Evolutionary conservation across 2,113 vertebrate species (phyloP).

Genomic region (Tachycineta bicolor): DNA sequence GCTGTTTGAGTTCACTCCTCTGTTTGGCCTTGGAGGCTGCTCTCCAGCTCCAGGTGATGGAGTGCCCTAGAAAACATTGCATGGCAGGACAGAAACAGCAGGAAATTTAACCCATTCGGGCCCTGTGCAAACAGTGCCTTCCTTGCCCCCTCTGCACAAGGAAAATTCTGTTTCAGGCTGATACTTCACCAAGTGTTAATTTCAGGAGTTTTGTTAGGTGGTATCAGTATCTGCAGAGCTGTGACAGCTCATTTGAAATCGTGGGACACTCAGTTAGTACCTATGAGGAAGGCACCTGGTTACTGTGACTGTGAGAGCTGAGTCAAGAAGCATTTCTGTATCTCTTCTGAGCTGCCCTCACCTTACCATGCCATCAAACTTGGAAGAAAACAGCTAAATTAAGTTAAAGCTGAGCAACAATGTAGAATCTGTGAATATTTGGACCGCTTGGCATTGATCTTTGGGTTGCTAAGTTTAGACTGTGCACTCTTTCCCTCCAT

Average conservation of each 20-base stretch:
- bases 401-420: neutral
- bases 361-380: neutral
- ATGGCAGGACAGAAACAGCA: neutral
- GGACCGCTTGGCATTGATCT: neutral
- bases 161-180: neutral
- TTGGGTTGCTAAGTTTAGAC: neutral
- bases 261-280: neutral
- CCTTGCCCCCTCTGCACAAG: neutral
- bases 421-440: neutral
- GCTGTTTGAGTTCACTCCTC: neutral
- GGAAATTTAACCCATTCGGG: neutral
- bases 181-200: neutral
- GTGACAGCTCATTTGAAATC: neutral
- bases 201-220: neutral
- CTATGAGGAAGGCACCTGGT: neutral
- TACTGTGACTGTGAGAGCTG: neutral
- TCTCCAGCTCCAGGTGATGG: neutral
- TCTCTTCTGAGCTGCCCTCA: neutral
- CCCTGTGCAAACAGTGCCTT: rapidly evolving
- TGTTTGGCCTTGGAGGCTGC: neutral
- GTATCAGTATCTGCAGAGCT: neutral
- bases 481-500: neutral
- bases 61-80: neutral
- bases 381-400: neutral
- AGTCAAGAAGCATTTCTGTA: neutral